Percentiles rank a stretch among this genome's conserved stretches.
Evolutionary conservation across 2,888 invertebrate species (phyloP).

Genomic region (Acheta domesticus): DNA sequence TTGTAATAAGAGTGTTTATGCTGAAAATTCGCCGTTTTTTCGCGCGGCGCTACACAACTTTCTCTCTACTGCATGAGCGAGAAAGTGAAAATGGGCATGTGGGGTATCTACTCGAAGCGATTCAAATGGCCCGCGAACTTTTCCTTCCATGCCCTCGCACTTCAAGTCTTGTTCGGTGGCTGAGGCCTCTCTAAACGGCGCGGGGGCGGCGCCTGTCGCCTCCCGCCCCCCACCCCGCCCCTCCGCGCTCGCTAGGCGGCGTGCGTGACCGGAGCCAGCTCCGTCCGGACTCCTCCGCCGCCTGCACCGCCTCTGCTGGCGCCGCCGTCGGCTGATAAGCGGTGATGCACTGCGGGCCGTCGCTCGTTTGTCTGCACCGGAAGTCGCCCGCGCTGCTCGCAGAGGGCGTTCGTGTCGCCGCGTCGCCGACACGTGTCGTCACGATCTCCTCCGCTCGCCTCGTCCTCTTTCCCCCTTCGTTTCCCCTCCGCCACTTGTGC

Average conservation of each 20-base stretch:
- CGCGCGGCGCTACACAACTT: too few species aligned
- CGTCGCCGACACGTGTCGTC: constrained; percentile 1
- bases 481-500: too few species aligned
- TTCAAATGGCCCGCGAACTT: too few species aligned
- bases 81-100: too few species aligned
- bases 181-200: too few species aligned
- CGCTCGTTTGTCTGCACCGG: constrained; percentile 10
- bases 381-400: background rate
- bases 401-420: constrained; percentile 18
- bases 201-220: background rate
- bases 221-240: background rate
- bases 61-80: too few species aligned
- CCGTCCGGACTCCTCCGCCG: background rate
- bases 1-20: too few species aligned
- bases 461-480: too few species aligned
- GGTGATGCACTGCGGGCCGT: background rate
- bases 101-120: too few species aligned
- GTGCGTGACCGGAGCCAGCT: background rate
- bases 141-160: too few species aligned
- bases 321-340: background rate
- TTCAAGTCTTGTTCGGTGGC: too few species aligned
- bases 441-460: background rate
- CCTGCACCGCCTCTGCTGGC: background rate
- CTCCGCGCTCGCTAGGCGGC: background rate
- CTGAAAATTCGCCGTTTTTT: too few species aligned